Evolutionary conservation across 1,140 invertebrate genomes (phyloP).

Genomic region (Meloidogyne hapla): DNA sequence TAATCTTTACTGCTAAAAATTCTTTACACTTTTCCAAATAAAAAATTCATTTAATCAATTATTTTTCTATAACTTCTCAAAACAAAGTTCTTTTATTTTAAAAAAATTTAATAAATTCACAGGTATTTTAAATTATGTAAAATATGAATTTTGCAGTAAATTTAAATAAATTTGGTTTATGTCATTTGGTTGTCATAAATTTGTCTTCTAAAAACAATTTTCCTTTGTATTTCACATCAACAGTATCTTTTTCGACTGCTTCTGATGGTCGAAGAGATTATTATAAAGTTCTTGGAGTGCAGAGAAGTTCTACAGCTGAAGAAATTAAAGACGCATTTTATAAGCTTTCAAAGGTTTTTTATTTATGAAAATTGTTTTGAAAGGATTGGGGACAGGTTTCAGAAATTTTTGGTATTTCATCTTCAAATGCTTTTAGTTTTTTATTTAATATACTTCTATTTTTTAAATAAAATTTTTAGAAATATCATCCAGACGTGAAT

Average conservation of each 20-base stretch:
- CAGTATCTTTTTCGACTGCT: neutral
- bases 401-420: too few relatives aligned
- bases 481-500: slow-evolving; percentile 84
- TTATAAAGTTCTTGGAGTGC: slow-evolving; percentile 81
- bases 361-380: too few relatives aligned
- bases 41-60: too few relatives aligned
- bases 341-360: slow-evolving; percentile 74
- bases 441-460: too few relatives aligned
- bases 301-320: slow-evolving; percentile 72
- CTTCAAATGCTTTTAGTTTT: too few relatives aligned
- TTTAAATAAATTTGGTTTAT: neutral
- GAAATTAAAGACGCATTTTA: slow-evolving; percentile 86
- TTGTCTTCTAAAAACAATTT: neutral
- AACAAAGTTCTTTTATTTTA: too few relatives aligned
- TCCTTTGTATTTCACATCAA: neutral
- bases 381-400: too few relatives aligned
- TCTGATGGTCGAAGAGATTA: slow-evolving; percentile 21
- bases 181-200: neutral
- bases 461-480: slow-evolving; percentile 58
- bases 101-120: too few relatives aligned
- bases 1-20: too few relatives aligned
- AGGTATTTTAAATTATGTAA: too few relatives aligned
- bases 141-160: neutral
- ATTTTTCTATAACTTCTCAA: too few relatives aligned
- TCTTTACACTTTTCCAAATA: too few relatives aligned